Conservation (phyloP, 30 jellyfish, hydroid and myxozoan species). For the Sanderia malayensis region DNA sequence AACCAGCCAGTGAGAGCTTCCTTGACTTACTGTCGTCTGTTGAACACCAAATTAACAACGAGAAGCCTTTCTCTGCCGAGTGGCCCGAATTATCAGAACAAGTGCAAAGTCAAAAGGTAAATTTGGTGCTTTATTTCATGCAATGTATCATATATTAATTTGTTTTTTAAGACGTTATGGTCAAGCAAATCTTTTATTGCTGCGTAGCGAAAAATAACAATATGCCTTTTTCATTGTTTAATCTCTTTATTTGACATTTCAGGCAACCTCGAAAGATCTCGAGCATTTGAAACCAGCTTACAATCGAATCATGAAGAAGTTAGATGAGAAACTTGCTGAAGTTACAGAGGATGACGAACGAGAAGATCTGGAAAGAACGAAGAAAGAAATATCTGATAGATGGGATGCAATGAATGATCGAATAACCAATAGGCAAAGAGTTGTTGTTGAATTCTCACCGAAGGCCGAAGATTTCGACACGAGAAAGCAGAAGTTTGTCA, state of each 20-base stretch:
- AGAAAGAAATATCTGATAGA: slow-evolving; percentile 43
- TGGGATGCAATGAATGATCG: slow-evolving; percentile 68
- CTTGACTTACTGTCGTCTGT: slow-evolving; percentile 59
- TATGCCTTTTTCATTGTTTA: not conserved
- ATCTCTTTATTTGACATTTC: not conserved
- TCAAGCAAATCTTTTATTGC: too few species aligned
- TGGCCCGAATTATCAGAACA: slow-evolving; percentile 66
- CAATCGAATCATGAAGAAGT: slow-evolving; percentile 58
- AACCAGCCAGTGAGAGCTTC: slow-evolving; percentile 60
- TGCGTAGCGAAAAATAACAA: too few species aligned
- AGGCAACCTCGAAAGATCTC: slow-evolving; percentile 60
- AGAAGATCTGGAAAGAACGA: slow-evolving; percentile 30
- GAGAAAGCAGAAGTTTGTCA: slow-evolving; percentile 19
- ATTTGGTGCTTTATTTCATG: too few species aligned
- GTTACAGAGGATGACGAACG: slow-evolving; percentile 58
- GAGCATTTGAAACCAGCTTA: slow-evolving; percentile 62
- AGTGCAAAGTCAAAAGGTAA: slow-evolving; percentile 57
- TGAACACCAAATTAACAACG: slow-evolving; percentile 67
- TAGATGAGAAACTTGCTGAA: slow-evolving; percentile 52
- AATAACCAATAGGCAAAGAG: slow-evolving; percentile 40
- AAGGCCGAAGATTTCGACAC: slow-evolving; percentile 48
- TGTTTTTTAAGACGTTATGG: too few species aligned
- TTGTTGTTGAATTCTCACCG: slow-evolving; percentile 71
- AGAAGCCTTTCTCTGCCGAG: slow-evolving; percentile 51
- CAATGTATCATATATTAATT: too few species aligned